Base-by-base conservation (phyloP, 2,888 invertebrate species). In the Plemyria rubiginata region DNA sequence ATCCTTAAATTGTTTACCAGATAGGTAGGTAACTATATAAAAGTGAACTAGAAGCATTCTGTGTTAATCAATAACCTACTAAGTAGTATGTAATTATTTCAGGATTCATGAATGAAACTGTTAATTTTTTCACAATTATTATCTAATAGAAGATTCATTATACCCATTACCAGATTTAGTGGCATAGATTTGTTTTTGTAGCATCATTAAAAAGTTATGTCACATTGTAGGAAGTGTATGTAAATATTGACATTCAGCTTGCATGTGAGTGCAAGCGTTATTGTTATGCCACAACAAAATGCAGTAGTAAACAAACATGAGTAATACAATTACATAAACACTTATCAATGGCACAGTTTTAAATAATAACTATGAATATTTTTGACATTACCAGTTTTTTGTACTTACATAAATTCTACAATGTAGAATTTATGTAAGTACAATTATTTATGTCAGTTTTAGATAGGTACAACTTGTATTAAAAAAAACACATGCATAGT, bases 231-330 rank as follows among this genome's bases (percentile, higher is more conserved):
- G 78, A 78, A 77, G 68, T 77, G 70, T 76, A 74, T 81, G 75
- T 81, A 85, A 85, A 87, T 84, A 86, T 84, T 87, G 77, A 82
- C 81, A 80, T 80, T 75, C 70, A 72, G 70, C 76, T 66, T 75
- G 72, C 74, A 77, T 75, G 73, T 70, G 76, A 75, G 76, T 84
- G 78, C 81, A 82, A 78, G 78, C 82, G 80, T 86, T 86, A 82
- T 81, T 84, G 79, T 84, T 83, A 80, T 84, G 82, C 81, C 78
- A 84, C 79, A 85, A 84, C 86, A 84, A 83, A 82, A 78, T 86
- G 80, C 82, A 85, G 79, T 81, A 86, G 85, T 90, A 89, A 88
- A 89, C 88, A 90, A 82, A 79, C 78, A 81, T 84, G 81, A 83
- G 79, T 86, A 84, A 86, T 79, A 74, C 76, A 76, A 70, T 76